phyloP scores from a whole-genome alignment of 2,888 invertebrate genomes.

The Amiota communis region DNA sequence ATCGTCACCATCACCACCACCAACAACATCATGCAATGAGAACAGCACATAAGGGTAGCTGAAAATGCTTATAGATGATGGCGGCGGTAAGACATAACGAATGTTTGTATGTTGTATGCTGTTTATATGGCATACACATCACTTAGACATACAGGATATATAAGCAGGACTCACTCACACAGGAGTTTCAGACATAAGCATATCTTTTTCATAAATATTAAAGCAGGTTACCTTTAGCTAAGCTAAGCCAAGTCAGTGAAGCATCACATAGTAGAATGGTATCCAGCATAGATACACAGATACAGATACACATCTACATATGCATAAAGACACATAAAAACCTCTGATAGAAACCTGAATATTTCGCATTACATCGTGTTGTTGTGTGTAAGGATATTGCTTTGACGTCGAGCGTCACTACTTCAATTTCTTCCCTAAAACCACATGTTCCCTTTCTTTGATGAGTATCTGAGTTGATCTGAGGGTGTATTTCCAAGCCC shows the following conservation, averaged over 20 bases:
- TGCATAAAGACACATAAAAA: not conserved
- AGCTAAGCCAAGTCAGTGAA: conserved; percentile 13
- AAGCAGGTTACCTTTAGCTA: conserved; percentile 45
- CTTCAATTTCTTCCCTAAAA: not conserved
- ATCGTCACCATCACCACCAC: not conserved
- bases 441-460: not conserved
- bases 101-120: not conserved
- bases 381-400: not conserved
- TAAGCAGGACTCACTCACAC: conserved; percentile 33
- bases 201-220: conserved; percentile 62
- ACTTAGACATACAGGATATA: conserved; percentile 48
- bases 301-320: not conserved
- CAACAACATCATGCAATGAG: not conserved
- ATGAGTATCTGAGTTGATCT: too few species aligned
- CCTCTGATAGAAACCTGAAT: not conserved
- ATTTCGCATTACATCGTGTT: not conserved
- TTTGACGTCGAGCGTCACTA: conserved; percentile 11
- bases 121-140: conserved; percentile 32
- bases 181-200: conserved; percentile 26
- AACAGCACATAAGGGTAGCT: not conserved
- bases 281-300: not conserved
- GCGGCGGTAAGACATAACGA: conserved; percentile 35
- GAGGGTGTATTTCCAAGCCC: not conserved
- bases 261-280: not conserved
- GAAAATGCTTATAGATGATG: not conserved